Conservation (phyloP, 2,888 invertebrate genomes). For the Synergus japonicus region DNA sequence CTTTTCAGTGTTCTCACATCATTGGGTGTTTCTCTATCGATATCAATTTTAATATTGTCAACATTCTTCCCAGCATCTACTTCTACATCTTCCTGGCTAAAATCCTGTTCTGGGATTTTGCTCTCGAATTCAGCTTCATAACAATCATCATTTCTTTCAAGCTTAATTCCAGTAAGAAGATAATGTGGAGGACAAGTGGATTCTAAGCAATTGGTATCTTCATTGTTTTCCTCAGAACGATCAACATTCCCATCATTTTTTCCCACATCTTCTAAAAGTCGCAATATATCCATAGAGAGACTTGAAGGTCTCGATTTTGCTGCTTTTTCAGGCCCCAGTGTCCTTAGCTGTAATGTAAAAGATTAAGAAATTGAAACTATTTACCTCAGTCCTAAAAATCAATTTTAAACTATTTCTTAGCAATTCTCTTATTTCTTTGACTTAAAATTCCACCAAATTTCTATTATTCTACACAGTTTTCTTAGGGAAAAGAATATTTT, state of each 20-base stretch:
- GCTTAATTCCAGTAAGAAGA: slow-evolving; percentile 57
- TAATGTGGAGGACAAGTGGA: slow-evolving; percentile 47
- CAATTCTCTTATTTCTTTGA: too few relatives aligned
- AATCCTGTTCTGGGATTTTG: slow-evolving; percentile 12
- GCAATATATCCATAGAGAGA: slow-evolving; percentile 67
- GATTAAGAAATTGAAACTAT: neutral
- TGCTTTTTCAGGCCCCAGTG: slow-evolving; percentile 62
- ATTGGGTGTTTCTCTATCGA: too few relatives aligned
- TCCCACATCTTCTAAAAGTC: slow-evolving; percentile 60
- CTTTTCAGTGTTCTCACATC: slow-evolving; percentile 41
- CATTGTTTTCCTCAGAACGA: slow-evolving; percentile 63
- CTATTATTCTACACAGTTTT: too few relatives aligned
- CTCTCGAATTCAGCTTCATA: slow-evolving; percentile 12
- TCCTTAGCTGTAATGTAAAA: slow-evolving; percentile 51
- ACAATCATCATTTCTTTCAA: slow-evolving; percentile 56
- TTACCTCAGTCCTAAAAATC: too few relatives aligned
- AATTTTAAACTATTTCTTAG: too few relatives aligned
- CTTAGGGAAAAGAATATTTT: too few relatives aligned
- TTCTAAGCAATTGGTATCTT: slow-evolving; percentile 56
- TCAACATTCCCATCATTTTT: slow-evolving; percentile 61
- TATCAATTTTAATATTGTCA: too few relatives aligned
- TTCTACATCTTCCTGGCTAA: too few relatives aligned
- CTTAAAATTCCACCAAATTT: too few relatives aligned
- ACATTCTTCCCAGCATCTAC: slow-evolving; percentile 1
- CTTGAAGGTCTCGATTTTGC: slow-evolving; percentile 63